phyloP scores from a whole-genome alignment of 2,797 vertebrate genomes.

The Argentina silus region DNA sequence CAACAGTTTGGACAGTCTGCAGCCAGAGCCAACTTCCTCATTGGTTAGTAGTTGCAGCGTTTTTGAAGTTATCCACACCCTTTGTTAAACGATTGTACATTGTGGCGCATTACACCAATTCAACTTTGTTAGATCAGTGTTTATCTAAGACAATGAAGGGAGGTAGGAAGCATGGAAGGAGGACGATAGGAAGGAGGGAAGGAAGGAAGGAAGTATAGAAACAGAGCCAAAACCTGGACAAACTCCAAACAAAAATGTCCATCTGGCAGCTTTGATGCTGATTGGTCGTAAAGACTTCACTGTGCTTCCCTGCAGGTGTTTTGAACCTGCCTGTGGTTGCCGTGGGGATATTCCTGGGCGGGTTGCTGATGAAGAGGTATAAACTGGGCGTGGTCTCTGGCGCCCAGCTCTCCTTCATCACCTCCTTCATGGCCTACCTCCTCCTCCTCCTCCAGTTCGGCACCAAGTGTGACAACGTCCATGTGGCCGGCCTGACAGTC shows the following conservation, averaged over 20 bases:
- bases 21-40: slow-evolving; percentile 81
- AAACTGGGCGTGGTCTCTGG: slow-evolving; percentile 81
- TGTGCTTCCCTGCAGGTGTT: slow-evolving; percentile 68
- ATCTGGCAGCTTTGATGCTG: slow-evolving; percentile 35
- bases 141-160: neutral
- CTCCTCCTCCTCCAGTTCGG: slow-evolving; percentile 78
- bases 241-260: slow-evolving; percentile 31
- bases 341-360: slow-evolving; percentile 82
- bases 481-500: slow-evolving; percentile 80
- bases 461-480: slow-evolving; percentile 81
- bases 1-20: slow-evolving; percentile 83
- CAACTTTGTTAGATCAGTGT: no score
- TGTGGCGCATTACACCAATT: no score
- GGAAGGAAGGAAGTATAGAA: neutral
- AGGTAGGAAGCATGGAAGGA: neutral
- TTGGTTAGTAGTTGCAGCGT: slow-evolving; percentile 65
- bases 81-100: neutral
- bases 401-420: slow-evolving; percentile 79
- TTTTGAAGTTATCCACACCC: neutral
- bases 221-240: neutral
- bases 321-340: slow-evolving; percentile 81
- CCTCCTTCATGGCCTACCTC: slow-evolving; percentile 76
- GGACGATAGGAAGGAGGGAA: no score
- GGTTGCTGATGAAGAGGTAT: slow-evolving; percentile 85
- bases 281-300: neutral